Base-by-base conservation (phyloP, 1,140 invertebrate genomes). In the Drosophila murphyi region DNA sequence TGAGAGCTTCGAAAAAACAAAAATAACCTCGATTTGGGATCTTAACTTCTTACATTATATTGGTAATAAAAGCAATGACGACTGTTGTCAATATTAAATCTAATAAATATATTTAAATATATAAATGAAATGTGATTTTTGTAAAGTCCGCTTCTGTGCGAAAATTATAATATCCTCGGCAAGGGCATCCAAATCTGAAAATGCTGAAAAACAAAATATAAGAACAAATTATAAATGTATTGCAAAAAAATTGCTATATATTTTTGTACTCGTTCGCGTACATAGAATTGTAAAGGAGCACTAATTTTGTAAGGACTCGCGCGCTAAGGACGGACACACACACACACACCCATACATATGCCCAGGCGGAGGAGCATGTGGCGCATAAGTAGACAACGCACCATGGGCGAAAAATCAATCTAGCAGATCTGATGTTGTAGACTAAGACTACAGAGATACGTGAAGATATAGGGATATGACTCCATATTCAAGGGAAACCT, bases 271-370 rank as follows among this genome's bases (percentile, higher is more conserved):
- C 45, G 63, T 63, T 71, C 50, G 59, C 55, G 63, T 75, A 75
- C 55, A 76, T 79, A 65, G 57, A 79, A 76, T 65, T 79, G 65
- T 61, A 71, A 82, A 72, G 71, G 78, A 86, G 85, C 83, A 88
- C 83, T 88, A 88, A 88, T 88, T 88, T 88, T 88, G 85, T 89
- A 88, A 87, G 83, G 83, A 87, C 83, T 88, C 72, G 69, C 72
- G 83, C 65, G 63, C 61, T 45, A 62, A 67, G 74, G 82, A 79
- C 76, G 70, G 73, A 87, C 82, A 50, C 39, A 57, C 8, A 34
- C 31, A 62, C 10, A 35, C 50, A 48, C 45, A 20, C 20, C 20
- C 20, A 62, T 6, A 35, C 50, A 48, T 39, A 68, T 55, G 50
- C 47, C 68, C 32, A 41, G 47, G 43, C 32, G 45, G 31, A 63